Conservation (phyloP, 2,888 invertebrate species). For the Aradus depressus region DNA sequence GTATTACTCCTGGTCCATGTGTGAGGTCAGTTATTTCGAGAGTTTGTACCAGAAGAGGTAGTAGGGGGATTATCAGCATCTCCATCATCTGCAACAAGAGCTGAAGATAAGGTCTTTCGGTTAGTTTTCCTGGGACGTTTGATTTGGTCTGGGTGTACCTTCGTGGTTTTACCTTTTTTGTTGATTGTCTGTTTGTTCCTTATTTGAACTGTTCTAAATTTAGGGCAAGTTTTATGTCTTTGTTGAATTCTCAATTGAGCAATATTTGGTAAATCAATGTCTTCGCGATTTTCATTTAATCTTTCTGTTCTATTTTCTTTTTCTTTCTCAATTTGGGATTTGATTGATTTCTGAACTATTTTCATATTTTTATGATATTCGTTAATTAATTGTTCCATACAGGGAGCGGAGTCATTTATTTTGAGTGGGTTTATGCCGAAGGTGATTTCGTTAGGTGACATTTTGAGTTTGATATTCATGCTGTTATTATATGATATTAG, state of each 20-base stretch:
- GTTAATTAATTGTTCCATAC: not conserved
- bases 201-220: not conserved
- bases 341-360: not conserved
- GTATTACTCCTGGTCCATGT: constrained; percentile 9
- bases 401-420: not conserved
- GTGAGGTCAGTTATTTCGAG: constrained; percentile 4
- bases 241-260: not conserved
- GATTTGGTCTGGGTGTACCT: too few species aligned
- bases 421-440: not conserved
- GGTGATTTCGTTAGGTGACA: constrained; percentile 3
- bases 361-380: constrained; percentile 2
- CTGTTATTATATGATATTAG: not conserved
- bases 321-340: not conserved
- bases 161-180: not conserved
- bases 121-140: not conserved
- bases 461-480: not conserved
- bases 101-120: not conserved
- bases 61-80: too few species aligned
- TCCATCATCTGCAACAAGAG: too few species aligned
- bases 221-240: constrained; percentile 1
- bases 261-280: not conserved
- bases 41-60: constrained; percentile 1
- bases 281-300: not conserved
- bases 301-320: not conserved
- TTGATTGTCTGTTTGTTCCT: not conserved